phyloP scores from a whole-genome alignment of 2,113 vertebrate species.

The Oryzias melastigma region DNA sequence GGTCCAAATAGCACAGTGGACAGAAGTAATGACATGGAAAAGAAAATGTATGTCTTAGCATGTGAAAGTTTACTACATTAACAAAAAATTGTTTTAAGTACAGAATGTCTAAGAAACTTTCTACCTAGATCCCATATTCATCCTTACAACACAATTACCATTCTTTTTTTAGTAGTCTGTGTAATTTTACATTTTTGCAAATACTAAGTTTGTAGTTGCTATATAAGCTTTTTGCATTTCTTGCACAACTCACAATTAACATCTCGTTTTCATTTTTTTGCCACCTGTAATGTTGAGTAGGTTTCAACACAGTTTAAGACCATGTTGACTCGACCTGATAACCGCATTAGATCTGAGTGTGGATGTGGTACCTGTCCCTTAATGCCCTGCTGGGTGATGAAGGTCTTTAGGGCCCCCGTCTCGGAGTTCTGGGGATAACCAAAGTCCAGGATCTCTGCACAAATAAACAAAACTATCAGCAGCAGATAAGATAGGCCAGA shows the following conservation, averaged over 20 bases:
- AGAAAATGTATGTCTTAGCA: not conserved
- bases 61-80: conserved; percentile 1
- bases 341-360: not conserved
- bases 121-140: no score
- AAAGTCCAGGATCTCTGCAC: conserved; percentile 96
- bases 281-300: no score
- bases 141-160: no score
- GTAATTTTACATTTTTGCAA: no score
- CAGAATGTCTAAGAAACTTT: not conserved
- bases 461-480: conserved; percentile 27
- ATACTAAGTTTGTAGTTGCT: no score
- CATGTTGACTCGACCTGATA: not conserved
- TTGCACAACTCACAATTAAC: no score
- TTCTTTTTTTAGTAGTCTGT: not conserved
- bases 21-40: conserved; percentile 1
- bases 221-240: no score
- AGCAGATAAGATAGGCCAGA: conserved; percentile 12
- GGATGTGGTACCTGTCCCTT: conserved; percentile 88
- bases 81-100: not conserved
- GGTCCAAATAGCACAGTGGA: conserved; percentile 16
- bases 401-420: conserved; percentile 97
- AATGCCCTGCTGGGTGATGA: conserved; percentile 99
- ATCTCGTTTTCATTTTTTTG: no score
- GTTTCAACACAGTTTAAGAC: no score
- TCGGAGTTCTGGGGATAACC: conserved; percentile 99